Conservation (phyloP, 2,113 vertebrate genomes). For the Labeo catla region DNA sequence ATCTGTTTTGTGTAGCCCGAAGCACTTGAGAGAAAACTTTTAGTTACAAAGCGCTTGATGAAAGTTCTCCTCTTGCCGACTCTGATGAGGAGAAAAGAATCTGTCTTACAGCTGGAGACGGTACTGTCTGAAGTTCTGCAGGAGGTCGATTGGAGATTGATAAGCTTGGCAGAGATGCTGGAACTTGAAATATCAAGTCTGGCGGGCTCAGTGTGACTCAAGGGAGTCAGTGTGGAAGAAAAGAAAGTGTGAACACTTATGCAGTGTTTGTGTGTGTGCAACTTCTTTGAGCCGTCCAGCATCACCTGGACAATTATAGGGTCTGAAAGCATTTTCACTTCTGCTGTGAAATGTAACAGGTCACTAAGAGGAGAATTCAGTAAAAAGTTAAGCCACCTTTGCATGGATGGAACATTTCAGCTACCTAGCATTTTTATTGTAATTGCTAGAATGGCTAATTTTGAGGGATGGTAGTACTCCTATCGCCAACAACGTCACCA, state of each 20-base stretch:
- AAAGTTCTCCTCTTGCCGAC: background rate
- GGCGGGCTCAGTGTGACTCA: background rate
- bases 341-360: background rate
- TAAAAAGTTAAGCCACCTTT: background rate
- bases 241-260: background rate
- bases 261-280: background rate
- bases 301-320: background rate
- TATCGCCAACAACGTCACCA: too few relatives aligned
- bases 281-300: background rate
- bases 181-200: conserved; percentile 26
- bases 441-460: too few relatives aligned
- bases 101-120: conserved; percentile 6
- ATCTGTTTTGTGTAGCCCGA: conserved; percentile 10
- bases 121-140: conserved; percentile 35
- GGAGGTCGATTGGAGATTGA: conserved; percentile 41
- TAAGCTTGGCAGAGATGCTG: conserved; percentile 15
- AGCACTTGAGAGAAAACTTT: conserved; percentile 22
- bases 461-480: too few relatives aligned
- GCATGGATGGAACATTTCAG: background rate
- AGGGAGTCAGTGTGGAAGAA: conserved; percentile 12
- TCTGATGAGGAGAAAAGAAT: background rate
- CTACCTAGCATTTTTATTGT: background rate
- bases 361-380: background rate
- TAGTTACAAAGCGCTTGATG: conserved; percentile 22
- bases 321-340: conserved; percentile 10